A percentile compares a stretch with the other conserved stretches of the same genome.
Evolutionary conservation across 2,888 invertebrate genomes (phyloP).

Genomic region (Stictocephala bisonia): DNA sequence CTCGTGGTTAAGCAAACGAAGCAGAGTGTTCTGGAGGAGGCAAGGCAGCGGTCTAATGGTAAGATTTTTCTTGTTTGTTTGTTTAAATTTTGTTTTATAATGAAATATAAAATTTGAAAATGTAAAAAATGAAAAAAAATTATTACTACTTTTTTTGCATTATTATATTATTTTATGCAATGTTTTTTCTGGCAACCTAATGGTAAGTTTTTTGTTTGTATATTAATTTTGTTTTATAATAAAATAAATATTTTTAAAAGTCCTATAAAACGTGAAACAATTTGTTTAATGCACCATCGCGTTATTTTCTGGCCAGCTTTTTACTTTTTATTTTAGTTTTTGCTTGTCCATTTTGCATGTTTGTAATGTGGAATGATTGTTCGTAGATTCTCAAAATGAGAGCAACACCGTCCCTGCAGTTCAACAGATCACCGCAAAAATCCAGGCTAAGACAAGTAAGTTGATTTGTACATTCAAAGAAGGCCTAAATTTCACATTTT

Average conservation of each 20-base stretch:
- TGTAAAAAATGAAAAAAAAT: no score
- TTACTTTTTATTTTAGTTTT: slow-evolving; percentile 14
- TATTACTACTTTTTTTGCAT: no score
- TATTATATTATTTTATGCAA: no score
- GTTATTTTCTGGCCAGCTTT: background rate
- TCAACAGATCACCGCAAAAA: slow-evolving; percentile 34
- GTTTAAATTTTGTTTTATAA: no score
- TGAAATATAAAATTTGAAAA: no score
- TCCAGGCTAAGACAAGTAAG: slow-evolving; percentile 40
- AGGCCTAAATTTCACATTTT: background rate
- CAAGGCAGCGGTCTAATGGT: slow-evolving; percentile 90
- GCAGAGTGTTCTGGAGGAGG: slow-evolving; percentile 91
- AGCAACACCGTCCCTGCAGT: slow-evolving; percentile 45
- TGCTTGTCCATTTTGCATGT: slow-evolving; percentile 17
- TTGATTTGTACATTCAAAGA: no score
- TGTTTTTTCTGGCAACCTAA: no score
- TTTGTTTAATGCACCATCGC: background rate
- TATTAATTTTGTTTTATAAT: no score
- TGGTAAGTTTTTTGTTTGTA: no score
- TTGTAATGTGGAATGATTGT: slow-evolving; percentile 28
- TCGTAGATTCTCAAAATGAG: slow-evolving; percentile 46
- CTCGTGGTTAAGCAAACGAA: slow-evolving; percentile 95
- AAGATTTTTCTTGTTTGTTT: slow-evolving; percentile 63
- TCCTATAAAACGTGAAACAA: no score
- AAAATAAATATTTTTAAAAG: no score